These are phyloP conservation scores for Platygyra sinensis DNA, from an alignment of 64 coral and sea anemone species.

Conservation along the genomic window DNA sequence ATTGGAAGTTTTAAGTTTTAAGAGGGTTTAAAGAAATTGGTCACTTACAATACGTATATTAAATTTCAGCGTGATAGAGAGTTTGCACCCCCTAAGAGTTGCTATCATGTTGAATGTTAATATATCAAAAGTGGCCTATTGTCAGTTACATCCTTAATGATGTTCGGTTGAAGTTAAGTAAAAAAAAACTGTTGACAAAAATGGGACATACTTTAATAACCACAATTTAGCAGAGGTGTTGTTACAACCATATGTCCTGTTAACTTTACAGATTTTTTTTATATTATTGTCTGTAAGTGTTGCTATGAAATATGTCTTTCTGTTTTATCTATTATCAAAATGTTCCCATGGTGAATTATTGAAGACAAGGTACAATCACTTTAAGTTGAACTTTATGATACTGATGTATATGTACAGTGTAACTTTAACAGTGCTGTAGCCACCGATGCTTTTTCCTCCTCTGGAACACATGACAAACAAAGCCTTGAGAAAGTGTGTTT, in stretches of 20 bases:
- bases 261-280: neutral
- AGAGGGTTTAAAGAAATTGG: slow-evolving; percentile 36
- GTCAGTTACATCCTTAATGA: slow-evolving; percentile 32
- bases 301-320: neutral
- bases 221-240: slow-evolving; percentile 16
- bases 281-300: neutral
- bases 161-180: neutral
- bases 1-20: slow-evolving; percentile 27
- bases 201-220: slow-evolving; percentile 36
- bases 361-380: slow-evolving; percentile 30
- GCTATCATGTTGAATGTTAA: slow-evolving; percentile 38
- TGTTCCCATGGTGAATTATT: slow-evolving; percentile 27
- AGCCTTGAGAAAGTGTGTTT: slow-evolving; percentile 23
- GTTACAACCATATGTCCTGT: too few species aligned
- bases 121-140: slow-evolving; percentile 38
- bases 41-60: slow-evolving; percentile 24
- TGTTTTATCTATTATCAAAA: slow-evolving; percentile 26
- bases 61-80: slow-evolving; percentile 28
- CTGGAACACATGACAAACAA: slow-evolving; percentile 18
- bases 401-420: slow-evolving; percentile 32
- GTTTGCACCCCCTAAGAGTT: slow-evolving; percentile 26
- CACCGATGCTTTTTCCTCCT: slow-evolving; percentile 23
- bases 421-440: slow-evolving; percentile 39
- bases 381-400: slow-evolving; percentile 43
- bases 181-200: slow-evolving; percentile 10